Base-by-base conservation (phyloP, 2,888 invertebrate genomes). In the Seira ritae region DNA sequence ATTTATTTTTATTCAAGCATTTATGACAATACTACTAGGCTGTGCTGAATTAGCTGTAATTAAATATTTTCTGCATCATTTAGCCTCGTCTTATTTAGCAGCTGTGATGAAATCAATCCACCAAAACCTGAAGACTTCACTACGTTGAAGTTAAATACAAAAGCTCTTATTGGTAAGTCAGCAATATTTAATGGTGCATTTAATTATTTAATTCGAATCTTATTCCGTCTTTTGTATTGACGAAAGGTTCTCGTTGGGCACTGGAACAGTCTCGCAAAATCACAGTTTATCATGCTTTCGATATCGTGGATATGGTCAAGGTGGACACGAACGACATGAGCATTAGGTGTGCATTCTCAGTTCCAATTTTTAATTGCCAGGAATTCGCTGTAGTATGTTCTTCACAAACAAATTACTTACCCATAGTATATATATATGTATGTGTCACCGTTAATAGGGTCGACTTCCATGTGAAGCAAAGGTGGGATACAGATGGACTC, bases 261-360 rank as follows among this genome's bases (percentile, higher is more conserved):
- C 22, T 74, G 1, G 85, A 85, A 46, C 31, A 94, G 89, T 1
- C 15, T 66, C 93, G 93, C 83, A 95, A 95, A 42, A 94, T 96
- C 78, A 92, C 93, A 87, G 95, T 96, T 65, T 94, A 95, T 89
- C 95, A 96, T 91, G 95, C 95, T 90, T 94, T 96, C 90, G 95
- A 95, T 90, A 94, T 96, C 55, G 95, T 96, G 86, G 96, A 96
- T 90, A 95, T 96, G 85, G 96, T 96, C 91, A 96, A 96, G 22
- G 96, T 96, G 88, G 96, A 96, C 90, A 96, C 96, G 84, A 95
- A 96, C 91, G 95, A 96, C 90, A 96, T 96, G 96, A 96, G 96
- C 91, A 95, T 96, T 91, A 94, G 96, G 96, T 95, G 92, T 92
- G 86, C 23, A 37, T n/a, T n/a, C n/a, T n/a, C 12, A 55, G 37